Percentiles rank a stretch among this genome's conserved stretches.
Evolutionary conservation across 2,888 invertebrate genomes (phyloP).

Genomic region (Ramazzottius varieornatus): DNA sequence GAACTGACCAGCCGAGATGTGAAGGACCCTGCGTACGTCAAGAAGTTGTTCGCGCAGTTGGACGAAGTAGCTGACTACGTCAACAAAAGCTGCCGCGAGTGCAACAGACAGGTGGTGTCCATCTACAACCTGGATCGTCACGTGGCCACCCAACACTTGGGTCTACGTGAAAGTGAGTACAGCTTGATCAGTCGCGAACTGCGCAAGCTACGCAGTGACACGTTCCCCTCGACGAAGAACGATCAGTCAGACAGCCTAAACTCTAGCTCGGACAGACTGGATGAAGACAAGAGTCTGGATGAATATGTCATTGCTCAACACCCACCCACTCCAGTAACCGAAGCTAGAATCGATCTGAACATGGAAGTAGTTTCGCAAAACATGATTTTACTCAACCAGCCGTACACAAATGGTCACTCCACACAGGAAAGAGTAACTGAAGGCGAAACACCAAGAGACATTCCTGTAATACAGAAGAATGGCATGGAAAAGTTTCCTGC

Average conservation of each 20-base stretch:
- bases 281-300: neutral
- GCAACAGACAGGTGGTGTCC: neutral
- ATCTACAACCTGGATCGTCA: conserved; percentile 1
- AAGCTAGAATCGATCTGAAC: too few relatives aligned
- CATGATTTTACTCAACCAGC: neutral
- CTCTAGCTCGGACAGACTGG: neutral
- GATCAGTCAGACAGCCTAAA: neutral
- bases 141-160: neutral
- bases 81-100: neutral
- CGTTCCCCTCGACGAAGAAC: neutral
- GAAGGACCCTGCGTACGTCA: neutral
- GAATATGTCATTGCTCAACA: neutral
- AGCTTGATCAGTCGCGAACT: neutral
- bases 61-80: neutral
- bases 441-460: neutral
- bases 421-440: neutral
- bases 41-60: neutral
- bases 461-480: too few relatives aligned
- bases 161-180: neutral
- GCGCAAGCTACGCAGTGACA: neutral
- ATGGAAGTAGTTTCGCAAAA: neutral
- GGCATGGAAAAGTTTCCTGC: neutral
- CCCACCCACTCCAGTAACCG: neutral
- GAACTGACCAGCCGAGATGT: too few relatives aligned
- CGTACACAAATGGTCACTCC: neutral